These are phyloP conservation scores for Lasioglossum albipes DNA, from an alignment of 1,140 invertebrate species.

Conservation along the genomic window DNA sequence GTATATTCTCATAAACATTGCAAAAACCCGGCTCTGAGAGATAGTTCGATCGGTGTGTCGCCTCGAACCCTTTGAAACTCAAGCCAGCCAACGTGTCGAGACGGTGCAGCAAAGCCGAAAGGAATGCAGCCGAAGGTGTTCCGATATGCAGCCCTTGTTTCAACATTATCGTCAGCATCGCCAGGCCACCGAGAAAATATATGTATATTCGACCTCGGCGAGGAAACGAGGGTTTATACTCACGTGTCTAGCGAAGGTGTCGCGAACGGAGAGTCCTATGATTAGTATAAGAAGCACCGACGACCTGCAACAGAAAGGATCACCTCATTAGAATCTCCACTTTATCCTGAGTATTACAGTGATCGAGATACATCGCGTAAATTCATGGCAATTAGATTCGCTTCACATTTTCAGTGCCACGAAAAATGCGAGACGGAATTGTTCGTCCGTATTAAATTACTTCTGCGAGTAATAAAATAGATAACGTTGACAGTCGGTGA, in stretches of 20 bases:
- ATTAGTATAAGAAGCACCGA: constrained; percentile 78
- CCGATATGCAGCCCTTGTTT: constrained; percentile 52
- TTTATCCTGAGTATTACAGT: background rate
- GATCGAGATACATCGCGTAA: too few species aligned
- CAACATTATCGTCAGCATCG: constrained; percentile 52
- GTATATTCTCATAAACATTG: background rate
- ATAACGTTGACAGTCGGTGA: too few species aligned
- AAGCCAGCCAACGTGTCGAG: constrained; percentile 55
- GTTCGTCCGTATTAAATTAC: too few species aligned
- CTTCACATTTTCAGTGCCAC: too few species aligned
- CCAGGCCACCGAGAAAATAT: background rate
- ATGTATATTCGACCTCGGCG: background rate
- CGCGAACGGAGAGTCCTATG: constrained; percentile 67
- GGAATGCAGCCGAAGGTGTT: constrained; percentile 69
- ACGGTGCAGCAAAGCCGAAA: constrained; percentile 65
- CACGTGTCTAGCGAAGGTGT: constrained; percentile 73
- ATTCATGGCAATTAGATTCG: too few species aligned
- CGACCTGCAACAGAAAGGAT: constrained; percentile 74
- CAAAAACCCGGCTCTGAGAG: constrained; percentile 37
- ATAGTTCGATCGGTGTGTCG: constrained; percentile 14
- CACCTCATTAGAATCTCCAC: background rate
- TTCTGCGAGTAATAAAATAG: too few species aligned
- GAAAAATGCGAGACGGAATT: too few species aligned
- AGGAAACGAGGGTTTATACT: constrained; percentile 61
- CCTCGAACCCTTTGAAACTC: constrained; percentile 52